These are phyloP conservation scores for Heloderma charlesbogerti DNA, from an alignment of 2,113 vertebrate genomes.

Conservation along the genomic window DNA sequence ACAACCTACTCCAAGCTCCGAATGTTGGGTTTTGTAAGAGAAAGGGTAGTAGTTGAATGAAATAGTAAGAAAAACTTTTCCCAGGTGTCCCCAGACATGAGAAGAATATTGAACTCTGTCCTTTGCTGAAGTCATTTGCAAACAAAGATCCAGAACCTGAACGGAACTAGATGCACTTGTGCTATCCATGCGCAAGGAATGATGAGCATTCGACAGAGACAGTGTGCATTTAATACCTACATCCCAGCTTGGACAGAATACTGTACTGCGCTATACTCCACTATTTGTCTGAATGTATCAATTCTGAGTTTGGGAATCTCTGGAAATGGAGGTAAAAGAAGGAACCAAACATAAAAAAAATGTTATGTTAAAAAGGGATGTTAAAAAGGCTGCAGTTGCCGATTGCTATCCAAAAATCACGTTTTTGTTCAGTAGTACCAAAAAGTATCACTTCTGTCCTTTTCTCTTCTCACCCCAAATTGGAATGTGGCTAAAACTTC, in stretches of 20 bases:
- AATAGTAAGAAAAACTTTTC: neutral
- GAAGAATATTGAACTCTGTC: too few relatives aligned
- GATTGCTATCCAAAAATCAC: neutral
- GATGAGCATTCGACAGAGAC: too few relatives aligned
- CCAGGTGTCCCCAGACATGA: neutral
- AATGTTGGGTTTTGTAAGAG: neutral
- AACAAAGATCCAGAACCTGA: neutral
- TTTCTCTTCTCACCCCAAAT: neutral
- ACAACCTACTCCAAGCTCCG: neutral
- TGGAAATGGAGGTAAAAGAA: neutral
- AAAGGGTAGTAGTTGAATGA: neutral
- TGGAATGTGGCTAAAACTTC: neutral
- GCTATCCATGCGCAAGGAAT: neutral
- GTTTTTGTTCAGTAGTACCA: neutral
- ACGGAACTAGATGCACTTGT: neutral
- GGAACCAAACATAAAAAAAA: neutral
- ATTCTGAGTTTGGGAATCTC: neutral
- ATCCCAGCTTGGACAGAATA: neutral
- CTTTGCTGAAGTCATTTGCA: neutral
- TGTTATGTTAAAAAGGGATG: too few relatives aligned
- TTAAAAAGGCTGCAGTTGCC: neutral
- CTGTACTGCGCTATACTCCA: neutral
- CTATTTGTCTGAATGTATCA: neutral
- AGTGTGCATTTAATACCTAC: neutral
- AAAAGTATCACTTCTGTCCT: neutral